Base-by-base conservation (phyloP, 1,140 invertebrate species). In the Drosophila lowei region DNA sequence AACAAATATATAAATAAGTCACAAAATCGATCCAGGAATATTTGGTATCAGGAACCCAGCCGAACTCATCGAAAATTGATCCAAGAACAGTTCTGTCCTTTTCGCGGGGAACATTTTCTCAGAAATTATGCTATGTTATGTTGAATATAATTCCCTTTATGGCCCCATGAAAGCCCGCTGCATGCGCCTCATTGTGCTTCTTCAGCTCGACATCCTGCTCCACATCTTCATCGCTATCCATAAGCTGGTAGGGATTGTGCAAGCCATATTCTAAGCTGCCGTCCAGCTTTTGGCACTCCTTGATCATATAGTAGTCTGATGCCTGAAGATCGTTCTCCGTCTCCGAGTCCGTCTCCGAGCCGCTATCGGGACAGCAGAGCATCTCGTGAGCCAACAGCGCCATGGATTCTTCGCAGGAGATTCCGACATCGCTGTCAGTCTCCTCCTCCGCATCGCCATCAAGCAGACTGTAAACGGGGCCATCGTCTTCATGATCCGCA, bases 381-480 rank as follows among this genome's bases (percentile, higher is more conserved):
- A 84, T 83, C 43, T 83, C 79, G 41, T 75, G 75, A 9, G 62
- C 71, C 28, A 83, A 41, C 44, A 83, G 55, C 1, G 79, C 75
- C 0, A 75, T 34, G 2, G 79, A 63, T 46, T 83, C 79, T 7
- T 83, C 71, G 41, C 64, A 65, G 3, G 25, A 63, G 0, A 49
- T 11, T 0, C 30, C 62, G 44, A 18, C 25, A 7, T 73, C 38
- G 11, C 23, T 55, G 1, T 66, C 70, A 11, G 49, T 11, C 25
- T 83, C 77, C 7, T 65, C 79, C 25, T 75, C 79, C n/a, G 72
- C 79, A 7, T 84, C 75, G 6, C 47, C 55, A 1, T 28, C 38
- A 1, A 84, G 56, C 3, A 44, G 72, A n/a, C 25, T 67, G 21
- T 84, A 84, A 67, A 6, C 53, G 47, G 13, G 1, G 1, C 4